Evolutionary conservation across 2,888 invertebrate genomes (phyloP).

Genomic region (Amphipyra tragopoginis): DNA sequence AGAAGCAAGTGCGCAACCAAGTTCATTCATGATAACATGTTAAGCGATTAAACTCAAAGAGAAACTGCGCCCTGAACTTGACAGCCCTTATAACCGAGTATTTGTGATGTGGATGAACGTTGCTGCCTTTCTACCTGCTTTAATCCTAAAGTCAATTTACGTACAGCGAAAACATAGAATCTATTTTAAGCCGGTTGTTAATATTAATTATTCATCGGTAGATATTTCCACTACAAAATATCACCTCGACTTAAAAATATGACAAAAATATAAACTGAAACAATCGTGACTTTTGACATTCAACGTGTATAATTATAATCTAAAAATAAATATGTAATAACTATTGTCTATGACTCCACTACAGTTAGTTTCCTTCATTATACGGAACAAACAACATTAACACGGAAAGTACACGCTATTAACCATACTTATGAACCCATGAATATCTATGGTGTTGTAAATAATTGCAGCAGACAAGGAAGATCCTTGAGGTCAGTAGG

Average conservation of each 20-base stretch:
- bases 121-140: no score
- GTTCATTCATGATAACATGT: no score
- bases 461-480: constrained; percentile 52
- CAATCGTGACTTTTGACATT: constrained; percentile 7
- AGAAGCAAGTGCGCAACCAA: no score
- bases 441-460: constrained; percentile 47
- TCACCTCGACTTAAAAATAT: background rate
- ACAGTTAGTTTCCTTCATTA: constrained; percentile 20
- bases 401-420: constrained; percentile 34
- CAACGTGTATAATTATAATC: background rate
- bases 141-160: no score
- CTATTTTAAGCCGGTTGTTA: no score
- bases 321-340: constrained; percentile 13
- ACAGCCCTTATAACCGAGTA: no score
- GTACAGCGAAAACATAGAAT: no score
- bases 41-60: no score
- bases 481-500: constrained; percentile 62
- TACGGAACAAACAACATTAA: constrained; percentile 32
- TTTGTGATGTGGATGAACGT: no score
- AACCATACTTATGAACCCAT: constrained; percentile 39
- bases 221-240: no score
- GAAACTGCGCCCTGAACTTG: no score
- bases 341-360: constrained; percentile 12
- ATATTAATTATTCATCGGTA: no score
- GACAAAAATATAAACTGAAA: background rate